phyloP scores from a whole-genome alignment of 2,888 invertebrate species.

The Chaetogeoica ovagalla region DNA sequence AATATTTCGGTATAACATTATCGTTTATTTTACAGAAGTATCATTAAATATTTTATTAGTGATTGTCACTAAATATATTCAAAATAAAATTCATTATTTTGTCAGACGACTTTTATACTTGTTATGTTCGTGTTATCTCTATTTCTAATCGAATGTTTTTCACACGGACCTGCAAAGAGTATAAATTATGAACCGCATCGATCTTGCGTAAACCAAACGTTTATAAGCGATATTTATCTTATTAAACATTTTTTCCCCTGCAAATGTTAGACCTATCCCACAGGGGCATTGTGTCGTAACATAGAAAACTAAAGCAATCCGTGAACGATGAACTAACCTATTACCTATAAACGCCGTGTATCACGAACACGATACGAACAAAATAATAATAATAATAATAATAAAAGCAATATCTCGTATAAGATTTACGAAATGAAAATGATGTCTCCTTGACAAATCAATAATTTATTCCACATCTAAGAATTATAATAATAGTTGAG shows the following conservation, averaged over 20 bases:
- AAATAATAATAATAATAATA: slow-evolving; percentile 8
- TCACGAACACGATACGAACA: slow-evolving; percentile 40
- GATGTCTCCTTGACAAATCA: not conserved
- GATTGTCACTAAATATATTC: no score
- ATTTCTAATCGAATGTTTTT: not conserved
- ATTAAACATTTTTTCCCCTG: not conserved
- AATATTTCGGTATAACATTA: no score
- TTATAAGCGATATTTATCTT: slow-evolving; percentile 14
- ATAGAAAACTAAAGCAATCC: slow-evolving; percentile 26
- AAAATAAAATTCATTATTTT: no score
- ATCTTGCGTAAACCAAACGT: slow-evolving; percentile 8
- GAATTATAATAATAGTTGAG: not conserved
- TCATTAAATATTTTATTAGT: no score
- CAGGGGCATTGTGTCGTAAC: slow-evolving; percentile 8
- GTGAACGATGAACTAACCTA: slow-evolving; percentile 5
- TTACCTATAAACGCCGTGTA: slow-evolving; percentile 18
- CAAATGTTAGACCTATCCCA: not conserved
- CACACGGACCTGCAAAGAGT: not conserved
- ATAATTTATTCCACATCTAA: not conserved
- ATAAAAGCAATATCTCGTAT: slow-evolving; percentile 14
- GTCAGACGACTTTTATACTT: no score
- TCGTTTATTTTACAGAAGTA: no score
- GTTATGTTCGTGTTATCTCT: not conserved
- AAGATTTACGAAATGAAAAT: slow-evolving; percentile 25
- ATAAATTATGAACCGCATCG: not conserved